phyloP scores from a whole-genome alignment of 1,140 invertebrate genomes.

The Bombus superbus region DNA sequence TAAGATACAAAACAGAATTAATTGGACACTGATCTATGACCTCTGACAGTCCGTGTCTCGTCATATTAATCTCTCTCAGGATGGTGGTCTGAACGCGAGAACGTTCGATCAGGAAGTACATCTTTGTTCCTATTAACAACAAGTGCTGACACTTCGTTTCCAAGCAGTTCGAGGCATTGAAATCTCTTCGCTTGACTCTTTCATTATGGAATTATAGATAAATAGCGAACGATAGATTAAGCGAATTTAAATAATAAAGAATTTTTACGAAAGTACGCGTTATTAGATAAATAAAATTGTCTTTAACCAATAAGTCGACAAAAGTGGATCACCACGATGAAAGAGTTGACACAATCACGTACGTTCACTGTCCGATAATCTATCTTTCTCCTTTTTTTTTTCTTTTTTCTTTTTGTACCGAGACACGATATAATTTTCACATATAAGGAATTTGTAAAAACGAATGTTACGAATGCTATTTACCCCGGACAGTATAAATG shows the following conservation, averaged over 20 bases:
- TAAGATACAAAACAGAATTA: conserved; percentile 38
- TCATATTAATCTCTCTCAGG: neutral
- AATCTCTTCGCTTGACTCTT: neutral
- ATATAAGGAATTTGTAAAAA: too few relatives aligned
- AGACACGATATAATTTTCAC: too few relatives aligned
- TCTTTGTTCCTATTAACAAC: conserved; percentile 33
- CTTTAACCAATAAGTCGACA: neutral
- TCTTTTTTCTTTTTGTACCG: too few relatives aligned
- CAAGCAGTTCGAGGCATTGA: neutral
- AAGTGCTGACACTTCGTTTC: neutral
- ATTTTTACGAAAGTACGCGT: neutral
- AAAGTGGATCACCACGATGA: neutral
- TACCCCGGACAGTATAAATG: neutral
- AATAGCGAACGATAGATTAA: neutral
- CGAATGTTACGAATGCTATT: too few relatives aligned
- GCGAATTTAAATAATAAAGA: neutral
- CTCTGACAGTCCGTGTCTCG: conserved; percentile 46
- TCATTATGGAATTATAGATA: conserved; percentile 3
- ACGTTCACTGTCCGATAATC: neutral
- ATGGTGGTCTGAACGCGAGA: conserved; percentile 51
- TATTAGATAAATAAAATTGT: neutral
- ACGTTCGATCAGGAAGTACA: conserved; percentile 18
- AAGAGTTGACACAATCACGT: neutral
- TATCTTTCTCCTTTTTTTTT: neutral
- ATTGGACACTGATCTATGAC: conserved; percentile 3